phyloP scores from a whole-genome alignment of 2,113 vertebrate species.

The Axis porcinus region DNA sequence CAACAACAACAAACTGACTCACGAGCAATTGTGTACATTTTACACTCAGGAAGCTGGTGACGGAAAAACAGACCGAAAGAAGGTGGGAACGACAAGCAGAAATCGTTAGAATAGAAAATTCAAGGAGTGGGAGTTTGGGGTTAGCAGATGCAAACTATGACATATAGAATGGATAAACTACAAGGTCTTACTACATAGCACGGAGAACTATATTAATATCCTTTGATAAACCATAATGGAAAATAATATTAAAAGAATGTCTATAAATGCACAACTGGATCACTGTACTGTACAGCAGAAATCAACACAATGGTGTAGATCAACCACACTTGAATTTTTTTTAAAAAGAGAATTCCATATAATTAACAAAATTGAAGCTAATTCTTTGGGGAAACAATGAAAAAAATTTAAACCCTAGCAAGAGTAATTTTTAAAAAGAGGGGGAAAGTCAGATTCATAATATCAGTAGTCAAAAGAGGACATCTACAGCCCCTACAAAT shows the following conservation, averaged over 20 bases:
- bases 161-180: neutral
- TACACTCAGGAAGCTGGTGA: neutral
- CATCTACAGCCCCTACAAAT: neutral
- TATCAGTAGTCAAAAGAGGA: too few species aligned
- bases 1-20: neutral
- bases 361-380: neutral
- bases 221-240: neutral
- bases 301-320: neutral
- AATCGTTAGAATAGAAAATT: neutral
- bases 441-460: neutral
- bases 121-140: neutral
- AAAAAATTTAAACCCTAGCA: neutral
- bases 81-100: neutral
- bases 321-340: neutral
- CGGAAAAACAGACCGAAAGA: neutral
- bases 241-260: neutral
- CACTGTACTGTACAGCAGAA: fast-evolving
- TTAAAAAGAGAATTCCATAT: neutral
- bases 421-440: neutral
- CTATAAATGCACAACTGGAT: neutral
- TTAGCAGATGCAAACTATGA: neutral
- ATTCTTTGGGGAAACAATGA: neutral
- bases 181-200: neutral
- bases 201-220: neutral
- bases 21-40: neutral